Percentiles rank a stretch among this genome's conserved stretches.
phyloP scores from a whole-genome alignment of 2,113 vertebrate genomes.

The Halcyon senegalensis region DNA sequence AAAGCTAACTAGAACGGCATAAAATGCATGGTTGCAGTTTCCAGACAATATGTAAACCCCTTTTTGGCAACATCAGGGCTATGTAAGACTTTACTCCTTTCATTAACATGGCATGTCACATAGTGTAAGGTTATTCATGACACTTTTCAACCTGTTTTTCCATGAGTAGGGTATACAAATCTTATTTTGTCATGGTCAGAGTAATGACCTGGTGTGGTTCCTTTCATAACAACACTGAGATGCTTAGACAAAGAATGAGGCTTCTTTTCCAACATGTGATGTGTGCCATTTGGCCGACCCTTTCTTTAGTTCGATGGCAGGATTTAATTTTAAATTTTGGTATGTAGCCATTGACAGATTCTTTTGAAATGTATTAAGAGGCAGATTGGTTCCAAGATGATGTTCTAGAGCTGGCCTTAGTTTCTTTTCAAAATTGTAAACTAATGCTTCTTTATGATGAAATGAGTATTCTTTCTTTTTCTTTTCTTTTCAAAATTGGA shows the following conservation, averaged over 20 bases:
- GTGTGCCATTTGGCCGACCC: constrained; percentile 62
- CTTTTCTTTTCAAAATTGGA: constrained; percentile 51
- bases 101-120: not conserved
- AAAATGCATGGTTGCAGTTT: not conserved
- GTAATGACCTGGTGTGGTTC: not conserved
- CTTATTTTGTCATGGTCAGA: not conserved
- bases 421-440: constrained; percentile 41
- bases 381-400: constrained; percentile 50
- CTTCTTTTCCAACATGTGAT: constrained; percentile 30
- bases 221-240: not conserved
- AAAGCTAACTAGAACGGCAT: not conserved
- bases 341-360: constrained; percentile 57
- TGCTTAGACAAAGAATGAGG: not conserved
- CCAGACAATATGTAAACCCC: not conserved
- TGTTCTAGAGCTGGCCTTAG: constrained; percentile 34
- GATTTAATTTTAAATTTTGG: constrained; percentile 47
- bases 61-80: not conserved
- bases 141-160: constrained; percentile 11
- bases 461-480: constrained; percentile 27
- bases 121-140: not conserved
- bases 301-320: constrained; percentile 21
- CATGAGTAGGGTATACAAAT: not conserved
- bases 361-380: constrained; percentile 58
- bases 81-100: not conserved
- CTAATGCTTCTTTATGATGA: constrained; percentile 48